A percentile compares a stretch with the other conserved stretches of the same genome.
These are phyloP conservation scores for Microctonus hyperodae DNA, from an alignment of 2,888 invertebrate species.

Conservation along the genomic window DNA sequence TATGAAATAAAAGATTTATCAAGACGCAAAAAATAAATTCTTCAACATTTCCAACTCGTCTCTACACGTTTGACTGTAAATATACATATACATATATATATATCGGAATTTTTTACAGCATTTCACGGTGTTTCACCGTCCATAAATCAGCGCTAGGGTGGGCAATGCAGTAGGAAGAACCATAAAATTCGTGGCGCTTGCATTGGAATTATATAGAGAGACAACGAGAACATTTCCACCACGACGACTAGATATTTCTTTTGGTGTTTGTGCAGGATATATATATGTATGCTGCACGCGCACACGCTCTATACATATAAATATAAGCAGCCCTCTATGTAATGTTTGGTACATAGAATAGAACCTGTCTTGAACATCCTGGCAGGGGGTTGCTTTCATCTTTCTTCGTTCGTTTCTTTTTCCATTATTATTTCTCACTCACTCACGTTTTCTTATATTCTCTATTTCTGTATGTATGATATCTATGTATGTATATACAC, in stretches of 20 bases:
- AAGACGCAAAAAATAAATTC: neutral
- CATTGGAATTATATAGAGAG: slow-evolving; percentile 30
- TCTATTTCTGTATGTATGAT: slow-evolving; percentile 1
- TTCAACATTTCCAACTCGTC: neutral
- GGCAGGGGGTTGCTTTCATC: slow-evolving; percentile 36
- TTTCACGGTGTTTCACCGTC: slow-evolving; percentile 53
- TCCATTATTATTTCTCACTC: too few species aligned
- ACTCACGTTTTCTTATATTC: neutral
- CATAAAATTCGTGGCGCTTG: slow-evolving; percentile 52
- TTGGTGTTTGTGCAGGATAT: neutral
- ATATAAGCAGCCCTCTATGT: slow-evolving; percentile 6
- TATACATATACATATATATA: neutral
- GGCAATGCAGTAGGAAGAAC: slow-evolving; percentile 42
- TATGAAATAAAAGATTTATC: neutral
- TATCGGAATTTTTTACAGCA: slow-evolving; percentile 25
- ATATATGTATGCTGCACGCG: slow-evolving; percentile 11
- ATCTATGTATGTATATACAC: slow-evolving; percentile 12
- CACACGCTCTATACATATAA: slow-evolving; percentile 22
- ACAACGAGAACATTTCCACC: slow-evolving; percentile 17
- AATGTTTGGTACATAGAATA: slow-evolving; percentile 6
- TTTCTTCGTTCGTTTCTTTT: slow-evolving; percentile 34
- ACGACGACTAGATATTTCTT: neutral
- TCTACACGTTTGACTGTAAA: neutral
- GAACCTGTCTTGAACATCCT: slow-evolving; percentile 39
- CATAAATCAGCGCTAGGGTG: slow-evolving; percentile 54